Conservation (phyloP, 30 jellyfish, hydroid and myxozoan species). For the Sanderia malayensis region DNA sequence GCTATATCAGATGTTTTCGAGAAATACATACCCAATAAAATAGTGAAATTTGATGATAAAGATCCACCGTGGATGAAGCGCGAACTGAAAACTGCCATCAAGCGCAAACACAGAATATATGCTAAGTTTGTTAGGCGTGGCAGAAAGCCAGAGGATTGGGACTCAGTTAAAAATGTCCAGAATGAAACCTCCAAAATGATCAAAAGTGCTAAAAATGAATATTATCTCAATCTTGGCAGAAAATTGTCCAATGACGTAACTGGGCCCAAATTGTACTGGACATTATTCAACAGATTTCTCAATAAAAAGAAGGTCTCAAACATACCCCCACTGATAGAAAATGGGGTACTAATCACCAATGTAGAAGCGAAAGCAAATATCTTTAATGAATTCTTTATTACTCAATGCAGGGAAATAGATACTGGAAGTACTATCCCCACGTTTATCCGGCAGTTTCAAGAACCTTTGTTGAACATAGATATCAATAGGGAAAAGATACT, state of each 20-base stretch:
- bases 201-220: conserved; percentile 18
- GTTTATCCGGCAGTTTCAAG: conserved; percentile 32
- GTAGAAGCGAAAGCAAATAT: conserved; percentile 43
- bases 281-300: conserved; percentile 15
- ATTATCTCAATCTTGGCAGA: conserved; percentile 26
- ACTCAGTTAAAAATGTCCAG: conserved; percentile 14
- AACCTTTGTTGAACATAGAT: conserved; percentile 12
- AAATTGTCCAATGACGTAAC: conserved; percentile 9
- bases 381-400: conserved; percentile 29
- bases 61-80: conserved; percentile 49
- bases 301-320: conserved; percentile 8
- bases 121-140: conserved; percentile 41
- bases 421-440: conserved; percentile 53
- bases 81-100: conserved; percentile 47
- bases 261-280: conserved; percentile 15
- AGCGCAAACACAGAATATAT: conserved; percentile 35
- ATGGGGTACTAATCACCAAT: conserved; percentile 25
- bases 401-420: conserved; percentile 31
- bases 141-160: conserved; percentile 40
- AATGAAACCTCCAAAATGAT: conserved; percentile 34
- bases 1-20: not conserved
- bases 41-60: conserved; percentile 29
- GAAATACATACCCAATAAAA: conserved; percentile 13
- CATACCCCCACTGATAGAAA: conserved; percentile 26
- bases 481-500: conserved; percentile 20